phyloP scores from a whole-genome alignment of 2,888 invertebrate species.

The Eupithecia pulchellata region DNA sequence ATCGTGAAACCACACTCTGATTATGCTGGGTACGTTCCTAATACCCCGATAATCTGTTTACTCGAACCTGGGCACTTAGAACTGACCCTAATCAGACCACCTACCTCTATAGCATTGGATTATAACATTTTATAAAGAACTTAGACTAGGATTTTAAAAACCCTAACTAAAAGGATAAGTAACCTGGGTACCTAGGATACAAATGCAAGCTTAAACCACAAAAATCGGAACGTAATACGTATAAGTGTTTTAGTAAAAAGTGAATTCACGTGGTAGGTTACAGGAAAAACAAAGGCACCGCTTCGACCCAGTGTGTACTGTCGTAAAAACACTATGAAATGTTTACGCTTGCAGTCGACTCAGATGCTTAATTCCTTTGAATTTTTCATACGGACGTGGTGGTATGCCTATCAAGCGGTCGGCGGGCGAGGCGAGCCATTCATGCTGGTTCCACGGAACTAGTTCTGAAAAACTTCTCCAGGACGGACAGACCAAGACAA shows the following conservation, averaged over 20 bases:
- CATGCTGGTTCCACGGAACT: neutral
- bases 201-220: neutral
- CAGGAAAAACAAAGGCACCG: constrained; percentile 45
- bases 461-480: neutral
- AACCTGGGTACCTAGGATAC: neutral
- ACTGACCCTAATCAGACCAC: no score
- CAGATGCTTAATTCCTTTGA: constrained; percentile 62
- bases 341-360: constrained; percentile 63
- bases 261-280: constrained; percentile 22
- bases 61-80: no score
- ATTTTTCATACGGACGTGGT: constrained; percentile 53
- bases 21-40: no score
- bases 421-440: neutral
- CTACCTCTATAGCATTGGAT: no score
- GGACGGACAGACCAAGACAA: no score
- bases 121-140: no score
- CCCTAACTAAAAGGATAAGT: neutral
- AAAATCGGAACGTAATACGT: constrained; percentile 9
- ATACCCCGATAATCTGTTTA: no score
- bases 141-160: neutral
- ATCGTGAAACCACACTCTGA: no score
- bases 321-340: constrained; percentile 71
- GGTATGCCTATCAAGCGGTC: constrained; percentile 20
- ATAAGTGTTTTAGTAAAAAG: constrained; percentile 23
- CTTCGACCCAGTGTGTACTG: constrained; percentile 54